Conservation (phyloP, 2,113 vertebrate species). For the Labeo catla region DNA sequence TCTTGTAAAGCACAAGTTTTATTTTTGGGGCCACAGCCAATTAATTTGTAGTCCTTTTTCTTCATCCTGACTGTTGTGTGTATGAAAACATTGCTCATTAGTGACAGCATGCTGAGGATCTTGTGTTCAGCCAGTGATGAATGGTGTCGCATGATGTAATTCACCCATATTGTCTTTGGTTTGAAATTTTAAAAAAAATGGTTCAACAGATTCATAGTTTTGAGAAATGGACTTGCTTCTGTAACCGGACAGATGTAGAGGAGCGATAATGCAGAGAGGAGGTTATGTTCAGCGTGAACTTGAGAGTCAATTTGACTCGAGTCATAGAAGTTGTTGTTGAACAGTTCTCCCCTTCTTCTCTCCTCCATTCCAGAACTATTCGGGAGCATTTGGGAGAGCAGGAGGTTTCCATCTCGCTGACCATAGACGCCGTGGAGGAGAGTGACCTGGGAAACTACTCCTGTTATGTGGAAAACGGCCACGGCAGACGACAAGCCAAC, state of each 20-base stretch:
- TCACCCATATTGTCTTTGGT: not conserved
- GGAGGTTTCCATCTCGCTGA: slow-evolving; percentile 89
- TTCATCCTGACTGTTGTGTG: not conserved
- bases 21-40: not conserved
- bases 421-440: slow-evolving; percentile 89
- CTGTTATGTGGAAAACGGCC: slow-evolving; percentile 92
- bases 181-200: not conserved
- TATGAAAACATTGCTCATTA: not conserved
- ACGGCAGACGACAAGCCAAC: slow-evolving; percentile 87
- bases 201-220: not conserved
- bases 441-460: slow-evolving; percentile 93
- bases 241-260: not conserved
- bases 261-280: not conserved
- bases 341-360: not conserved
- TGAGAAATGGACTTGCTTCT: not conserved
- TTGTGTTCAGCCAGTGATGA: not conserved
- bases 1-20: not conserved
- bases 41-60: not conserved
- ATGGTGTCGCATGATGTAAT: not conserved
- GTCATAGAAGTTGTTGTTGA: not conserved
- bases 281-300: not conserved
- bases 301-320: not conserved
- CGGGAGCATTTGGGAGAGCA: slow-evolving; percentile 95
- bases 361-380: slow-evolving; percentile 78
- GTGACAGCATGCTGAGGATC: not conserved